These are phyloP conservation scores for Hylyphantes graminicola DNA, from an alignment of 1,140 invertebrate genomes.

Conservation along the genomic window DNA sequence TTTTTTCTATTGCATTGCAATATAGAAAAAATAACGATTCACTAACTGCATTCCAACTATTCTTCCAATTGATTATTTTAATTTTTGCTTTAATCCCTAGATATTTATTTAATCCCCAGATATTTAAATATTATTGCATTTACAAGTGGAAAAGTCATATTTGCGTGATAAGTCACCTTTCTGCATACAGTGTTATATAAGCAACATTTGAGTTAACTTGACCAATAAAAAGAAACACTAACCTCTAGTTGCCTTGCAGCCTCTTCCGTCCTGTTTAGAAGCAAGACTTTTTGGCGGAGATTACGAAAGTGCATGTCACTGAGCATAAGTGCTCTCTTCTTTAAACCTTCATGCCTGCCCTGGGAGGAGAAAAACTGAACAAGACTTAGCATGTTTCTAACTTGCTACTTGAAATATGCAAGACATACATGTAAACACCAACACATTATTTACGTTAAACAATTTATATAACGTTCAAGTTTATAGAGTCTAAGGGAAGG, in stretches of 20 bases:
- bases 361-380: slow-evolving; percentile 59
- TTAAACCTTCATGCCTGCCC: slow-evolving; percentile 56
- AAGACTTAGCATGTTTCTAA: slow-evolving; percentile 28
- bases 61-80: too few species aligned
- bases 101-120: too few species aligned
- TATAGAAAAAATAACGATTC: too few species aligned
- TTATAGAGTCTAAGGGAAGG: not conserved
- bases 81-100: too few species aligned
- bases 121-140: too few species aligned
- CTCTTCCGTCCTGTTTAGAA: slow-evolving; percentile 96
- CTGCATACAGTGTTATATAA: too few species aligned
- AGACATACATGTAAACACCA: not conserved
- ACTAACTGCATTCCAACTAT: too few species aligned
- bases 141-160: too few species aligned
- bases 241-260: slow-evolving; percentile 89
- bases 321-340: slow-evolving; percentile 77
- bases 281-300: slow-evolving; percentile 85
- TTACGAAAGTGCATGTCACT: slow-evolving; percentile 98
- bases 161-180: too few species aligned
- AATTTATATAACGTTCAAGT: not conserved
- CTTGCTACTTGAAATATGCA: not conserved
- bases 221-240: not conserved
- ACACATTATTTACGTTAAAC: not conserved
- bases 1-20: too few species aligned
- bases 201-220: too few species aligned